Base-by-base conservation (phyloP, 2,113 vertebrate genomes). In the Periophthalmus modestus region DNA sequence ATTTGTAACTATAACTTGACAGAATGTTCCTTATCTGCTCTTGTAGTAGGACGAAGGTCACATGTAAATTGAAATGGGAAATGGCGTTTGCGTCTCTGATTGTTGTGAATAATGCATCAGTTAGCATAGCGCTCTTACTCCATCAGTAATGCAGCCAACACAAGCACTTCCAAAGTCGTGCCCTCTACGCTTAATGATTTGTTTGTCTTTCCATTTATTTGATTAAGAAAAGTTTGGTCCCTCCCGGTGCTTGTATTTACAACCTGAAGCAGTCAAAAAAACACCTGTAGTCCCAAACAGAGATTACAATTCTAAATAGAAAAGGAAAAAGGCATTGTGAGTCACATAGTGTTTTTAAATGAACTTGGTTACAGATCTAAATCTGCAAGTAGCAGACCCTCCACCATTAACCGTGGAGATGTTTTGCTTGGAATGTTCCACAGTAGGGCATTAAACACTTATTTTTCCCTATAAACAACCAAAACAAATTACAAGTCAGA, bases 121-220 rank as follows among this genome's bases (percentile, higher is more conserved):
- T 36, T 23, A 71, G 57, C 52, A 50, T 34, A 43, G 59, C 62
- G 21, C 61, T 36, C 33, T 36, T 61, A 21, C 24, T 47, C 71
- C 33, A 82, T 80, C 61, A 47, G 73, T 70, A 73, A 75, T 78
- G 73, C 72, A 71, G n/a, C 68, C 71, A 67, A 68, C 36, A 1
- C 59, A 80, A 65, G 77, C 72, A 2, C 19, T 67, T 33, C 46
- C 74, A 80, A 84, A 82, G 79, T 78, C 77, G 52, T 76, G 79
- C 39, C 75, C 66, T 74, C 75, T 24, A 47, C 10, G 43, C 61
- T 57, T 14, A 78, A 73, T 72, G 52, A 76, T 71, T 61, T 76
- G 70, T 80, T 67, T 74, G 14, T 81, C 69, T 67, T 13, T 82
- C 61, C 72, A 46, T 74, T 65, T 72, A 77, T 84, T 77, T 65